phyloP scores from a whole-genome alignment of 2,888 invertebrate genomes.

The Eupsilia transversa region DNA sequence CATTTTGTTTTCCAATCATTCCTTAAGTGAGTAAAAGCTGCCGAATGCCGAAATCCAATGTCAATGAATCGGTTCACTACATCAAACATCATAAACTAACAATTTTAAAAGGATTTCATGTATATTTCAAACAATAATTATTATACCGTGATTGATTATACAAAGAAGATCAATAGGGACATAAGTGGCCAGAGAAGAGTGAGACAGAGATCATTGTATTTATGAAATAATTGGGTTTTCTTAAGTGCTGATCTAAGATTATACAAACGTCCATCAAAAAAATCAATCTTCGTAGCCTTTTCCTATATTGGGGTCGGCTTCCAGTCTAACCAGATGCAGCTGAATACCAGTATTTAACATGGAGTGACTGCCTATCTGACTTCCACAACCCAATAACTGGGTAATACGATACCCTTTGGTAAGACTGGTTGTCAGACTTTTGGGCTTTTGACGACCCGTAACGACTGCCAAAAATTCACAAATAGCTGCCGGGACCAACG shows the following conservation, averaged over 20 bases:
- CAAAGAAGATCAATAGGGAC: background rate
- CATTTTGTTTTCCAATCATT: background rate
- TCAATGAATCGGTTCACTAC: too few species aligned
- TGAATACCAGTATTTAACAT: too few species aligned
- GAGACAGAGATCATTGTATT: background rate
- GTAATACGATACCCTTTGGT: too few species aligned
- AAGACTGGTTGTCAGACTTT: too few species aligned
- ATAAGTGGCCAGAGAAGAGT: background rate
- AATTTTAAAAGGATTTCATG: background rate
- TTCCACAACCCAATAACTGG: too few species aligned
- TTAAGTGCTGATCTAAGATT: background rate
- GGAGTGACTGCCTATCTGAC: too few species aligned
- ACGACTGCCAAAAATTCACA: too few species aligned
- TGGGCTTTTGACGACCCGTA: too few species aligned
- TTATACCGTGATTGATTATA: background rate
- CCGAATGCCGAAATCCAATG: background rate
- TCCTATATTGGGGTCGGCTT: too few species aligned
- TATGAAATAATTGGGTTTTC: background rate
- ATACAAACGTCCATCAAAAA: constrained; percentile 7
- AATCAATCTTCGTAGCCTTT: too few species aligned
- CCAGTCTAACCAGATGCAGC: too few species aligned
- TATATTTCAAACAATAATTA: background rate
- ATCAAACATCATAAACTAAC: background rate
- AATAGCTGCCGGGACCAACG: too few species aligned
- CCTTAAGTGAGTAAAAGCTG: background rate